Conservation (phyloP, 2,113 vertebrate species). For the Cochlearius cochlearius region DNA sequence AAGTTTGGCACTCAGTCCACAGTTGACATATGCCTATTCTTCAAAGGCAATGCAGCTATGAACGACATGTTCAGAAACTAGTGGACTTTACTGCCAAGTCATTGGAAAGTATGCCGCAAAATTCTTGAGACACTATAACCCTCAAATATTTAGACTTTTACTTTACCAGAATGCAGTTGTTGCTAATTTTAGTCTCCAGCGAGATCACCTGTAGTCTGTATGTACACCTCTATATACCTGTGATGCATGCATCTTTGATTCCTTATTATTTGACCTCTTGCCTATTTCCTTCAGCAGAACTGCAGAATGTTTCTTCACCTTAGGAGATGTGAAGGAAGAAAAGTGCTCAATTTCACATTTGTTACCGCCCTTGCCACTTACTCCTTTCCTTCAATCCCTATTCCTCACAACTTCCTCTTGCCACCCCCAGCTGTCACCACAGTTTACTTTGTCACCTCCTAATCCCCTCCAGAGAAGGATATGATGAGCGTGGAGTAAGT, state of each 20-base stretch:
- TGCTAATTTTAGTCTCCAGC: background rate
- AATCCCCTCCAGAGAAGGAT: background rate
- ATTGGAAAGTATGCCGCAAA: background rate
- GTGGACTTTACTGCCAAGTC: background rate
- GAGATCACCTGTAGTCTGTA: background rate
- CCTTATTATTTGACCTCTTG: background rate
- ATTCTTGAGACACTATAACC: background rate
- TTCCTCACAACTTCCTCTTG: constrained; percentile 19
- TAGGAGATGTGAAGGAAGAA: background rate
- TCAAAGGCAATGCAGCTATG: background rate
- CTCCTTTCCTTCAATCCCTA: background rate
- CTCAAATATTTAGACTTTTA: background rate
- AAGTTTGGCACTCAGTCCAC: background rate
- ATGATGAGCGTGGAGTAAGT: constrained; percentile 8
- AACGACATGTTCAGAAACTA: background rate
- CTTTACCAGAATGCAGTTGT: background rate
- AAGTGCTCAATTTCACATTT: background rate
- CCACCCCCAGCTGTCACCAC: constrained; percentile 14
- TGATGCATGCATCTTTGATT: background rate
- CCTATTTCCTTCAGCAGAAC: background rate
- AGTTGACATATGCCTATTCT: background rate
- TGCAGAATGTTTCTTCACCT: background rate
- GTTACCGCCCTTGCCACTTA: background rate
- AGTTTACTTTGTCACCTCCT: constrained; percentile 46
- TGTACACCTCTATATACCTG: background rate